Evolutionary conservation across 2,797 vertebrate species (phyloP).

Genomic region (Pogoniulus pusillus): DNA sequence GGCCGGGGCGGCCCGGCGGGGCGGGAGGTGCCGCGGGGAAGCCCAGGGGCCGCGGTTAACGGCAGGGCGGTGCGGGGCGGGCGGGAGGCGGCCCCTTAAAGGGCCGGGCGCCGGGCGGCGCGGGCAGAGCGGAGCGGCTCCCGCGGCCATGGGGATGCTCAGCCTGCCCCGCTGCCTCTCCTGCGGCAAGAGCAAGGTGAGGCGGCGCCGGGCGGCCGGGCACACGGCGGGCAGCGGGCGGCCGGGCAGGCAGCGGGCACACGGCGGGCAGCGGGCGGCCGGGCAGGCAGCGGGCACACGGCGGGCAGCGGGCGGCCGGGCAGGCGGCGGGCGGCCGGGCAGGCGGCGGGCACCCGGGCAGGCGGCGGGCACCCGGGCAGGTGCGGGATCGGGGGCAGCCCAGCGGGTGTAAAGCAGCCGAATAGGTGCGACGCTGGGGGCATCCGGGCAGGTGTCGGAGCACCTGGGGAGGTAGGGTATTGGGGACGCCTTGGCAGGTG

Average conservation of each 20-base stretch:
- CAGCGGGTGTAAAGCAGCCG: too few species aligned
- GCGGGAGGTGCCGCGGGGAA: neutral
- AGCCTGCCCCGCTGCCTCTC: slow-evolving; percentile 43
- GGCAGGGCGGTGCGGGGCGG: neutral
- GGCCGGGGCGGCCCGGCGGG: neutral
- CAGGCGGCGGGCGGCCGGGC: too few species aligned
- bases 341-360: too few species aligned
- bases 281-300: too few species aligned
- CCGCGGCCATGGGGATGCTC: slow-evolving; percentile 49
- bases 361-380: neutral
- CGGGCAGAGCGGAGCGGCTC: neutral
- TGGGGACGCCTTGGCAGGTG: too few species aligned
- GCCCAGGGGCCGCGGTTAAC: neutral
- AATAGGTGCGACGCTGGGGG: too few species aligned
- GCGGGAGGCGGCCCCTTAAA: neutral
- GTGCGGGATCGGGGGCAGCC: neutral
- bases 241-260: neutral
- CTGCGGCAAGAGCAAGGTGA: slow-evolving; percentile 72
- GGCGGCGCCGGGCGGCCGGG: neutral
- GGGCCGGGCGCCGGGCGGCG: neutral
- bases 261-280: neutral
- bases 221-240: neutral
- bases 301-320: neutral
- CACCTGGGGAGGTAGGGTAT: too few species aligned
- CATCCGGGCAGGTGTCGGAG: too few species aligned